Base-by-base conservation (phyloP, 2,888 invertebrate genomes). In the Rhorus exstirpatorius region DNA sequence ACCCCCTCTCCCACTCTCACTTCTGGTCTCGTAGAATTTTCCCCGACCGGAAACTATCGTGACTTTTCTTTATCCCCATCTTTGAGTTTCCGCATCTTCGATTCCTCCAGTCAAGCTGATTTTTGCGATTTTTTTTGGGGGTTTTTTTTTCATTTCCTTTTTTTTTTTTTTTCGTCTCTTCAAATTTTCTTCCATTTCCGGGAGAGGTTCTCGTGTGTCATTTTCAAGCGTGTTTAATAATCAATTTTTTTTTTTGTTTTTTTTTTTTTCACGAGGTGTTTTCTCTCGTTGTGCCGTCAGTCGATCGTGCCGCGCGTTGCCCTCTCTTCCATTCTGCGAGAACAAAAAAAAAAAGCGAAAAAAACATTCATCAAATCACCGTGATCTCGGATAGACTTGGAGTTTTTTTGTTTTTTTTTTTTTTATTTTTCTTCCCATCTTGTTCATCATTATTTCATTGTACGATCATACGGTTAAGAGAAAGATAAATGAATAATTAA, bases 271-370 rank as follows among this genome's bases (percentile, higher is more conserved):
- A 82, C 87, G 86, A 88, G 86, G 86, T 87, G 74, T 87, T 88
- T 88, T 89, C 87, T 87, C 87, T 87, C 87, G 87, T 90, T 90
- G 89, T 90, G 89, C 89, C 91, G 90, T 92, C 89, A 92, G 89
- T 92, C 90, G 89, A 92, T 91, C 90, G 86, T 90, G 89, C 87
- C 90, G 90, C 91, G 89, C 88, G 91, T 89, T 91, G 91, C 92
- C 93, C 90, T 89, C 92, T 92, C 93, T 91, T 92, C 91, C 93
- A 92, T 92, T 90, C 93, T 93, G 85, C 51, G 70, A 83, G 77
- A 61, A 67, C n/a, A 46, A 68, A 38, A 67, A 10, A 61, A 71
- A 21, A 70, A 12, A 61, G 38, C n/a, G 21, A 35, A 31, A 41
- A 10, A 55, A 35, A 55, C 41, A 46, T 46, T 21, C n/a, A 8